phyloP scores from a whole-genome alignment of 2,888 invertebrate genomes.

The Metellina segmentata region DNA sequence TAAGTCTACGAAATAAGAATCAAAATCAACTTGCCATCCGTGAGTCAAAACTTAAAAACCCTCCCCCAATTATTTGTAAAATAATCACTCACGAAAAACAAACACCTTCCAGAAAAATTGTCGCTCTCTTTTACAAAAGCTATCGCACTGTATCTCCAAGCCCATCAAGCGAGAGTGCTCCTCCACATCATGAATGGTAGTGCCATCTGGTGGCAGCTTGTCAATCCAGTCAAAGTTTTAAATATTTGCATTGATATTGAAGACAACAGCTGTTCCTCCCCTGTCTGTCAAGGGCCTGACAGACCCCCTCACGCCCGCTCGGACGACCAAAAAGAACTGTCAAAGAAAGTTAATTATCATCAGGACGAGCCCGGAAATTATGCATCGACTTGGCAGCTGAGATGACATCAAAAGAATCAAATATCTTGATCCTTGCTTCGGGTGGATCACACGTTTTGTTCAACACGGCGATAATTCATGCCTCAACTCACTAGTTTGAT shows the following conservation, averaged over 20 bases:
- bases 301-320: conserved; percentile 32
- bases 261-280: conserved; percentile 58
- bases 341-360: conserved; percentile 73
- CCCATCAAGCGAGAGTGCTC: neutral
- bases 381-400: conserved; percentile 47
- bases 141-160: neutral
- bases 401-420: conserved; percentile 36
- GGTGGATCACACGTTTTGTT: conserved; percentile 33
- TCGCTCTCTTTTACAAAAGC: neutral
- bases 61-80: neutral
- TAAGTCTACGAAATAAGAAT: no score
- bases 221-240: conserved; percentile 51
- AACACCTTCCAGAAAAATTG: conserved; percentile 6
- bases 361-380: conserved; percentile 50
- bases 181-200: conserved; percentile 42
- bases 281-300: conserved; percentile 56
- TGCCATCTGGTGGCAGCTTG: conserved; percentile 63
- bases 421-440: conserved; percentile 12
- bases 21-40: no score
- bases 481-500: no score
- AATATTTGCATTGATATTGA: conserved; percentile 71
- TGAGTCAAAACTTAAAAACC: neutral
- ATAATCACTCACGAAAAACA: neutral
- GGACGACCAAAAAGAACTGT: conserved; percentile 55
- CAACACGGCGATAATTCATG: neutral